Evolutionary conservation across 2,797 vertebrate genomes (phyloP).

Genomic region (Neosilurus mollespiculum): DNA sequence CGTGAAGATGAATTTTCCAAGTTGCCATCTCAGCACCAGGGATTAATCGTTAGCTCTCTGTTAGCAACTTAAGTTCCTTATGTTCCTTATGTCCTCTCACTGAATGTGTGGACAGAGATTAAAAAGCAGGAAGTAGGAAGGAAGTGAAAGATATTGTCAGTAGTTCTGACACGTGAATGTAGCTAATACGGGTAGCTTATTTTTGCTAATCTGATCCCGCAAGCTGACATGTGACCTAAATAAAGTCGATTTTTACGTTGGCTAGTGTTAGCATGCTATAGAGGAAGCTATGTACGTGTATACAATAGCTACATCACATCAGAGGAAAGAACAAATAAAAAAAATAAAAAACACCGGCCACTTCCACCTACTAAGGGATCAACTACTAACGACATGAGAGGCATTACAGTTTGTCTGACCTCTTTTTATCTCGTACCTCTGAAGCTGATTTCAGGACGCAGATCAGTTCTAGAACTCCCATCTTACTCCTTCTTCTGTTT

Average conservation of each 20-base stretch:
- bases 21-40: too few relatives aligned
- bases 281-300: not conserved
- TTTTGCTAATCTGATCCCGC: not conserved
- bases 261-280: not conserved
- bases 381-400: not conserved
- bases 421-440: slow-evolving; percentile 18
- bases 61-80: not conserved
- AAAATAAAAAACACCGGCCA: not conserved
- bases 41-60: not conserved
- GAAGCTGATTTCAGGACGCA: slow-evolving; percentile 72
- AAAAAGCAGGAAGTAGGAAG: not conserved
- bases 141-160: not conserved
- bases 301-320: too few relatives aligned
- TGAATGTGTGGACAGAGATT: not conserved
- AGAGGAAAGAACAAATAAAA: too few relatives aligned
- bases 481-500: slow-evolving; percentile 54
- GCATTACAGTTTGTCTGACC: slow-evolving; percentile 16
- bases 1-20: too few relatives aligned
- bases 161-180: not conserved
- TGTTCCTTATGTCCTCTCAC: not conserved
- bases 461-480: slow-evolving; percentile 67
- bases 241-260: not conserved
- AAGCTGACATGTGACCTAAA: not conserved
- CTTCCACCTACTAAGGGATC: too few relatives aligned
- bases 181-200: not conserved